Evolutionary conservation across 2,797 vertebrate species (phyloP).

Genomic region (Rhinogobio ventralis): DNA sequence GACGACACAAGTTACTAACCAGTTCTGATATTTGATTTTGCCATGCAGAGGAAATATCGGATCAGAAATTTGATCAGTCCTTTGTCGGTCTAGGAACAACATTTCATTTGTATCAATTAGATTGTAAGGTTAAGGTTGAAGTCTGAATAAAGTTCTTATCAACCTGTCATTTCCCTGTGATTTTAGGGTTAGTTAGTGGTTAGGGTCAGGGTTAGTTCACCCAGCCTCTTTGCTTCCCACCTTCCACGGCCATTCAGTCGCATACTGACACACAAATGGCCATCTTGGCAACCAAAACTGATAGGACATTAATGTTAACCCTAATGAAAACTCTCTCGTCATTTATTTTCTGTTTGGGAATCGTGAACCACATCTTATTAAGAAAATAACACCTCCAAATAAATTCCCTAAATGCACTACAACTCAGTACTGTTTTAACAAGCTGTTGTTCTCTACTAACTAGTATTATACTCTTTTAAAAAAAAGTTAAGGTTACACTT

Average conservation of each 20-base stretch:
- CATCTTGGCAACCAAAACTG: not conserved
- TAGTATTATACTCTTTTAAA: too few relatives aligned
- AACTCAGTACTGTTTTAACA: too few relatives aligned
- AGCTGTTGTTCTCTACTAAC: too few relatives aligned
- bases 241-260: not conserved
- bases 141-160: not conserved
- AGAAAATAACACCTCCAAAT: not conserved
- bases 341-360: not conserved
- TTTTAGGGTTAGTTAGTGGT: not conserved
- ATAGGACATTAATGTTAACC: not conserved
- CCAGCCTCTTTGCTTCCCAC: not conserved
- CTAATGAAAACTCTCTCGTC: not conserved
- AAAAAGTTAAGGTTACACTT: too few relatives aligned
- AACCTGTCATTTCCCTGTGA: not conserved
- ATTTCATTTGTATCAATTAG: not conserved
- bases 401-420: too few relatives aligned
- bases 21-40: not conserved
- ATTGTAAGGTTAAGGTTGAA: not conserved
- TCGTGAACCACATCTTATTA: not conserved
- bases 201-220: constrained; percentile 14
- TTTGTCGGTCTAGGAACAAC: not conserved
- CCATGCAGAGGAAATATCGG: not conserved
- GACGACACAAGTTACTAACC: too few relatives aligned
- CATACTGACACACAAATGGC: not conserved
- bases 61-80: not conserved